Conservation (phyloP, 2,797 vertebrate species). For the Antennarius maculatus region DNA sequence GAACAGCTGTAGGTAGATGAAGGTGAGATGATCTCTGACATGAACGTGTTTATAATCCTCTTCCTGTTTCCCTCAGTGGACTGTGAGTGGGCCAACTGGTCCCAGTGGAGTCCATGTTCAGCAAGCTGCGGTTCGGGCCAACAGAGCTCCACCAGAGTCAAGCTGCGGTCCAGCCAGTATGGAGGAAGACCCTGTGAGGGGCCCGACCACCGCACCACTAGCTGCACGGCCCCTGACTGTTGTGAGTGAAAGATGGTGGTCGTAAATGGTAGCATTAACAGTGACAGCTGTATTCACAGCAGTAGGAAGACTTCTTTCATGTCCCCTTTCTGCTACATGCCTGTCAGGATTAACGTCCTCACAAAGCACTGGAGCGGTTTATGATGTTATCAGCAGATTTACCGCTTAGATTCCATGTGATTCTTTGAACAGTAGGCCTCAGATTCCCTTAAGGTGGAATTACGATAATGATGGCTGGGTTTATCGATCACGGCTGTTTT, state of each 20-base stretch:
- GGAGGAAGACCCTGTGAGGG: constrained; percentile 79
- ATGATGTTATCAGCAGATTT: background rate
- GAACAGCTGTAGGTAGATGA: background rate
- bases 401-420: background rate
- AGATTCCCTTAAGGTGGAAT: background rate
- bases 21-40: background rate
- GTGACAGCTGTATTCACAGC: background rate
- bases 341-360: no score
- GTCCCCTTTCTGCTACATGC: no score
- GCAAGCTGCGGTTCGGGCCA: constrained; percentile 79
- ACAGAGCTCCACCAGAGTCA: constrained; percentile 68
- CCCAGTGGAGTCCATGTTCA: constrained; percentile 81
- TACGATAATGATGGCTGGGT: background rate
- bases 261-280: background rate
- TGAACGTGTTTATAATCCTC: background rate
- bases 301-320: no score
- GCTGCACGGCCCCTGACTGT: constrained; percentile 77
- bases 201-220: constrained; percentile 30
- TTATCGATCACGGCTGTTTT: background rate
- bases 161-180: constrained; percentile 59
- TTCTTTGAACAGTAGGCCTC: background rate
- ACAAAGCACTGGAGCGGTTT: no score
- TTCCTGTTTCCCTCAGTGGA: constrained; percentile 69
- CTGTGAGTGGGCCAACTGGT: constrained; percentile 85
- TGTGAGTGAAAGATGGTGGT: constrained; percentile 65